Conservation (phyloP, 2,888 invertebrate species). For the Chironomus riparius region DNA sequence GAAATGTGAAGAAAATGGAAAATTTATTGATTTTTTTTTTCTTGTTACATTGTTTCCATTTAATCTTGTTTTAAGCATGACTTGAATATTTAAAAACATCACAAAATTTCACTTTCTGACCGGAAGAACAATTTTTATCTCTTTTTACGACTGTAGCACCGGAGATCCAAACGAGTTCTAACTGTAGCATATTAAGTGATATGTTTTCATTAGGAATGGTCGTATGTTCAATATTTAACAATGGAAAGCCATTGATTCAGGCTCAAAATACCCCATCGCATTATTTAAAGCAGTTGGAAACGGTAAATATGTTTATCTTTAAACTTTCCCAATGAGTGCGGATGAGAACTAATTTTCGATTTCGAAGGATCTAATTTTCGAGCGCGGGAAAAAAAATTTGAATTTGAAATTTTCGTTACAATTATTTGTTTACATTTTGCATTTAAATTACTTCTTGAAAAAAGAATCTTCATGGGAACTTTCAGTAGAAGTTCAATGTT, state of each 20-base stretch:
- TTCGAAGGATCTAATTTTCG: too few relatives aligned
- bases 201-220: conserved; percentile 96
- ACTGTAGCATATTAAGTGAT: conserved; percentile 81
- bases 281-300: conserved; percentile 84
- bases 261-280: conserved; percentile 81
- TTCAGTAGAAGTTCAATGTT: too few relatives aligned
- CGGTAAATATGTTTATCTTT: conserved; percentile 52
- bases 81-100: neutral
- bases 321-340: too few relatives aligned
- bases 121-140: too few relatives aligned
- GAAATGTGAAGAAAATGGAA: neutral
- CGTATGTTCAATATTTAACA: conserved; percentile 86
- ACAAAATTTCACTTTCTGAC: too few relatives aligned
- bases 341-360: too few relatives aligned
- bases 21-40: neutral
- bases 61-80: neutral
- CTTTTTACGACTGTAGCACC: conserved; percentile 58
- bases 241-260: conserved; percentile 79
- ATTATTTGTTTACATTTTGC: too few relatives aligned
- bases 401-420: too few relatives aligned
- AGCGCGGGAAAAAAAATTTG: too few relatives aligned
- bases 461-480: too few relatives aligned
- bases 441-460: too few relatives aligned
- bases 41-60: neutral
- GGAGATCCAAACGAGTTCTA: conserved; percentile 77